phyloP scores from a whole-genome alignment of 2,888 invertebrate genomes.

The Cephus sareptanus region DNA sequence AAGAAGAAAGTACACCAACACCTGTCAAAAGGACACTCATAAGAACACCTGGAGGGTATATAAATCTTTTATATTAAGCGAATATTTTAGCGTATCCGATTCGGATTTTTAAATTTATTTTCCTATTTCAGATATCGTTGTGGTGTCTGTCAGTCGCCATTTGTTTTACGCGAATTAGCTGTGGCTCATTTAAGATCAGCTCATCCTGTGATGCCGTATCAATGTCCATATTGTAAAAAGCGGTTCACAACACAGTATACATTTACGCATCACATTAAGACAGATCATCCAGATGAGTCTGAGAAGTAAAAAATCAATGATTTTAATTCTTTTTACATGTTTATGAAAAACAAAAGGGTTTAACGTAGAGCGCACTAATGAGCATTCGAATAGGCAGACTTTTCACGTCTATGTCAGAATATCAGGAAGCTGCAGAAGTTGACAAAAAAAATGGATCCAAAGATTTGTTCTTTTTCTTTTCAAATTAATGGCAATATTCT shows the following conservation, averaged over 20 bases:
- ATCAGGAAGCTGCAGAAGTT: neutral
- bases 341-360: neutral
- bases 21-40: conserved; percentile 56
- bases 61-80: neutral
- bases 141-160: conserved; percentile 57
- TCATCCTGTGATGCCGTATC: conserved; percentile 57
- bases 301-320: conserved; percentile 43
- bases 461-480: neutral
- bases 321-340: neutral
- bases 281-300: conserved; percentile 53
- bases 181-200: conserved; percentile 59
- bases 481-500: neutral
- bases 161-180: conserved; percentile 53
- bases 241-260: conserved; percentile 55
- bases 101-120: neutral
- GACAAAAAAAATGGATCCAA: neutral
- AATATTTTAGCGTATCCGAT: neutral
- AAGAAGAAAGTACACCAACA: conserved; percentile 39
- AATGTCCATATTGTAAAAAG: conserved; percentile 57
- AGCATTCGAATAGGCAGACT: neutral
- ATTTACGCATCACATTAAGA: conserved; percentile 55
- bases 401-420: neutral
- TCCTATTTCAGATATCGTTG: conserved; percentile 50
- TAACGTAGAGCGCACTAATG: neutral
- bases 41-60: conserved; percentile 49